Evolutionary conservation across 2,888 invertebrate species (phyloP).

Genomic region (Mesorhabditis spiculigera): DNA sequence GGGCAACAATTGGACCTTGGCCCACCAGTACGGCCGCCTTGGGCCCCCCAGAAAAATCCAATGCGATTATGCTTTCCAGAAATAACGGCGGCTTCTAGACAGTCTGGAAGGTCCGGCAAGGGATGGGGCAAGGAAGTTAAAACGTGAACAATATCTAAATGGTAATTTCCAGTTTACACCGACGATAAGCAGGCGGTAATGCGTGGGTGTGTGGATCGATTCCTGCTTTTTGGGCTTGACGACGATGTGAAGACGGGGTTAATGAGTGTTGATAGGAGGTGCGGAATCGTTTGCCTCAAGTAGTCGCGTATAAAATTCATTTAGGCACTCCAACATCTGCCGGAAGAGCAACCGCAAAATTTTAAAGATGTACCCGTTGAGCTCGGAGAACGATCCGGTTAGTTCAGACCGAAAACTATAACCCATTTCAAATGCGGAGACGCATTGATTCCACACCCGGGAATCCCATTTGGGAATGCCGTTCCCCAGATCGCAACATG

Average conservation of each 20-base stretch:
- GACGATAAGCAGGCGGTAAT: constrained; percentile 34
- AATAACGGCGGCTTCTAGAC: no score
- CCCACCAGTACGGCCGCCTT: not conserved
- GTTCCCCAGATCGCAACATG: no score
- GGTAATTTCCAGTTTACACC: constrained; percentile 7
- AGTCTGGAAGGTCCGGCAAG: no score
- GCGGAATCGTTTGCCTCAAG: not conserved
- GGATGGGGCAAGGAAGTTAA: no score
- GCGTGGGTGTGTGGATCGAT: constrained; percentile 47
- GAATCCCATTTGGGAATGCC: not conserved
- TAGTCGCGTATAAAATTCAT: constrained; percentile 10
- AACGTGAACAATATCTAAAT: not conserved
- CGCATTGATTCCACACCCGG: not conserved
- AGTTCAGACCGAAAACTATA: constrained; percentile 10
- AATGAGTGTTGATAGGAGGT: not conserved
- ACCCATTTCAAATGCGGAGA: not conserved
- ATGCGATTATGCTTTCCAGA: not conserved
- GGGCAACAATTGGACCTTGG: not conserved
- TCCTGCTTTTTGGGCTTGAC: constrained; percentile 47
- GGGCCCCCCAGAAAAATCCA: not conserved
- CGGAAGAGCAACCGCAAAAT: constrained; percentile 41
- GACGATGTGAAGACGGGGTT: constrained; percentile 35
- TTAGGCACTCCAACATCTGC: constrained; percentile 23
- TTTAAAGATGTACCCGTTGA: constrained; percentile 38
- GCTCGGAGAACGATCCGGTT: constrained; percentile 36